Evolutionary conservation across 1,140 invertebrate species (phyloP).

Genomic region (Littorina saxatilis): DNA sequence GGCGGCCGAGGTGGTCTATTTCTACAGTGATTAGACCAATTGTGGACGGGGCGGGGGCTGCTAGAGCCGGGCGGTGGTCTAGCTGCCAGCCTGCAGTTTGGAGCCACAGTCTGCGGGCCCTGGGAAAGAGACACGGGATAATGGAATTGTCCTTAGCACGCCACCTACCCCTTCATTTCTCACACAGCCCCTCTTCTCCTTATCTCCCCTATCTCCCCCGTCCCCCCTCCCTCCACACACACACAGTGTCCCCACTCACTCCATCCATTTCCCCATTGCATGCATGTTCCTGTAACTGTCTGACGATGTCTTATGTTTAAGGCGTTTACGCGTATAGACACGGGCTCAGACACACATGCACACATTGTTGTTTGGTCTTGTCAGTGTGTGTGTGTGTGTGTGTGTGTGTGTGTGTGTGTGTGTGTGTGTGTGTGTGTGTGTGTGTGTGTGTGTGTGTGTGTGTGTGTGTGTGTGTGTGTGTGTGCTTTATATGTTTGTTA

Average conservation of each 20-base stretch:
- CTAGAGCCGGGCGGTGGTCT: neutral
- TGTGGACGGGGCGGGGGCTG: neutral
- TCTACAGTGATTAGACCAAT: constrained; percentile 27
- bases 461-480: no score
- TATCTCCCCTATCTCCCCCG: no score
- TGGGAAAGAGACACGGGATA: constrained; percentile 6
- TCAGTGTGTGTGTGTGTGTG: neutral
- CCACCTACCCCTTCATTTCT: neutral
- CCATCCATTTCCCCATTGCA: neutral
- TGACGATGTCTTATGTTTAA: no score
- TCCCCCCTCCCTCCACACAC: no score
- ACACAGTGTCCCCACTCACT: neutral
- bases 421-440: neutral
- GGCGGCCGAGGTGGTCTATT: constrained; percentile 14
- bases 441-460: neutral
- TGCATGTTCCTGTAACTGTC: neutral
- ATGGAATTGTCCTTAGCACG: constrained; percentile 18
- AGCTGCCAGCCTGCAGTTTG: neutral
- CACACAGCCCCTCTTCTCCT: no score
- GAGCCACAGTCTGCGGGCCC: neutral
- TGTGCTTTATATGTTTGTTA: neutral
- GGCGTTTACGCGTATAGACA: no score
- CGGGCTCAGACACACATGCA: no score
- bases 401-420: constrained; percentile 19
- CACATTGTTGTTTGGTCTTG: neutral